These are phyloP conservation scores for Camponotus fellah DNA, from an alignment of 2,888 invertebrate species.

Conservation along the genomic window DNA sequence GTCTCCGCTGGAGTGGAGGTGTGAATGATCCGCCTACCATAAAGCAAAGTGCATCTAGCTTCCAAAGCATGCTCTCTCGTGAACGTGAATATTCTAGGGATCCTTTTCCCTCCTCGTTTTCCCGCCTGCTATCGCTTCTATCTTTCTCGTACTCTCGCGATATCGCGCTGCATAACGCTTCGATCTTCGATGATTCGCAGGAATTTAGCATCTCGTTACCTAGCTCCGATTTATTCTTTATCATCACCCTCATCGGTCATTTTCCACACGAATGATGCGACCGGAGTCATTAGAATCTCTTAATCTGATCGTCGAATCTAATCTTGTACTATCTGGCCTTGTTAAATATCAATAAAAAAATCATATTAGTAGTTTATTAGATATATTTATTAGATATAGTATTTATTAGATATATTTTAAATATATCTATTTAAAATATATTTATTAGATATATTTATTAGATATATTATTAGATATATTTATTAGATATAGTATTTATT, in stretches of 20 bases:
- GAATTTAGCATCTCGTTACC: slow-evolving; percentile 33
- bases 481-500: too few species aligned
- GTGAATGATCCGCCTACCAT: slow-evolving; percentile 80
- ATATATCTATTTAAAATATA: too few species aligned
- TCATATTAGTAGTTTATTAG: background rate
- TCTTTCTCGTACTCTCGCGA: background rate
- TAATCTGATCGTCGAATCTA: background rate
- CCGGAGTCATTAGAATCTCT: background rate
- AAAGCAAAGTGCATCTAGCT: slow-evolving; percentile 78
- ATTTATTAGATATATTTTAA: too few species aligned
- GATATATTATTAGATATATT: too few species aligned
- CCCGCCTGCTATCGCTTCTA: slow-evolving; percentile 11
- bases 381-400: too few species aligned
- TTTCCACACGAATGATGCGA: background rate
- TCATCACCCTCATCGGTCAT: background rate
- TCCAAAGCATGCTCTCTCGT: slow-evolving; percentile 58
- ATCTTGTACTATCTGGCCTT: background rate
- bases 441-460: too few species aligned
- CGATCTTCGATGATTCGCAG: slow-evolving; percentile 23
- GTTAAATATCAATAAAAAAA: background rate
- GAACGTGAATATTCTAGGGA: slow-evolving; percentile 39
- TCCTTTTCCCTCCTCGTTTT: slow-evolving; percentile 21
- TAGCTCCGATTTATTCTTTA: slow-evolving; percentile 12
- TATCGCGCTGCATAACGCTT: slow-evolving; percentile 7
- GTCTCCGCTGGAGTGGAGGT: slow-evolving; percentile 71